Evolutionary conservation across 2,888 invertebrate species (phyloP), one percentile per base, ranked within the genome.

Genomic region (Helobdella robusta): DNA sequence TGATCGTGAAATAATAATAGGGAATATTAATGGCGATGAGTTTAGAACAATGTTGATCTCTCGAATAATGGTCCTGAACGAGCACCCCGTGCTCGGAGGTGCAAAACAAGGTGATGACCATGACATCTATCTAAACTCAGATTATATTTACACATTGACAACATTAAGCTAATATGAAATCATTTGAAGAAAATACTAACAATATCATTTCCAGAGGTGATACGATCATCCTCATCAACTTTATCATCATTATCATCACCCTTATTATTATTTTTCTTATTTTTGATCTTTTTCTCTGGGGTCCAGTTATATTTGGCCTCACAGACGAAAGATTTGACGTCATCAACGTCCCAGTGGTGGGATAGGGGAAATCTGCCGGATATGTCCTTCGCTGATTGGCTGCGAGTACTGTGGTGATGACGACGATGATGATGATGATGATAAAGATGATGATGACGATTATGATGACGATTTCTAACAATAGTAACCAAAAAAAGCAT

Each of bases 271-370:
- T 40, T 40, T 15, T 40, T 40, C 8, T 40, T 40, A 40, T 40
- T 40, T 15, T 40, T 40, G 18, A 40, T 11, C 25, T 25, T 2
- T 8, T 11, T 18, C 6, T 62, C 50, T n/a, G 8, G 8, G 8
- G 15, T 15, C 32, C 52, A 20, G 23, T 54, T 30, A 20, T 28
- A 84, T 52, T 66, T 35, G 5, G 91, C 89, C 76, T 93, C 90
- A 74, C 91, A 88, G 35, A 91, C 87, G 18, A 97, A 81, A 68
- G 95, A 83, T 72, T 91, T 85, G 0, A 89, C 83, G 78, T 98
- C 95, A 72, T 87, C 86, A 28, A 82, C 82, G 77, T 97, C 94
- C 97, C 97, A 98, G 75, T 85, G 84, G 73, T 86, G 84, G 25
- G 81, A 79, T 1, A 84, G 81, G 0, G 86, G 84, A 69, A 83